Evolutionary conservation across 2,113 vertebrate species (phyloP).

Genomic region (Arizona elegans): DNA sequence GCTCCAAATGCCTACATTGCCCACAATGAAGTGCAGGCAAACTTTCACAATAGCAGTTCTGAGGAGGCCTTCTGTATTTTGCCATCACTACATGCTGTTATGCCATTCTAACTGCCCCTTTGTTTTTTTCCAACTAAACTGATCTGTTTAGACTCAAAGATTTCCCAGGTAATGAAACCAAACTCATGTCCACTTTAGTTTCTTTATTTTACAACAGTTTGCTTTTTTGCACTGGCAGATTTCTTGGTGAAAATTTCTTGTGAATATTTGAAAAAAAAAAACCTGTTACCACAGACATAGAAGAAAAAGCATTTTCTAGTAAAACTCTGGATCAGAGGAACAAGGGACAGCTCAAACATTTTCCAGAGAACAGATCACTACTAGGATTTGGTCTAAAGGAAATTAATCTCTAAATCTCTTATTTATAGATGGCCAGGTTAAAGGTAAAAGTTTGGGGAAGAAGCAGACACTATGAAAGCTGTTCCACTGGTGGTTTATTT

Average conservation of each 20-base stretch:
- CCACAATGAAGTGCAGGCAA: neutral
- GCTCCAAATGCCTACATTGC: neutral
- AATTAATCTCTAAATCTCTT: too few relatives aligned
- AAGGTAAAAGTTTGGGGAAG: neutral
- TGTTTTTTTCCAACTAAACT: neutral
- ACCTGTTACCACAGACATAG: neutral
- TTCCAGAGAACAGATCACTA: neutral
- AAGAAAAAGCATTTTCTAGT: neutral
- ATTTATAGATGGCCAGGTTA: neutral
- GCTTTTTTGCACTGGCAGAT: neutral
- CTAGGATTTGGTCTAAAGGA: too few relatives aligned
- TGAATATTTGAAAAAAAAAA: neutral
- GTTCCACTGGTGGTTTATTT: neutral
- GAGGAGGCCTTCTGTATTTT: neutral
- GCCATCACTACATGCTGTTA: neutral
- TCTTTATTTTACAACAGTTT: neutral
- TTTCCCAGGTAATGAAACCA: neutral
- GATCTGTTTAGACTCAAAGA: neutral
- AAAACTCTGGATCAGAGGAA: neutral
- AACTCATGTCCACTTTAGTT: neutral
- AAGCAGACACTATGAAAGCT: neutral
- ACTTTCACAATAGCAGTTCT: neutral
- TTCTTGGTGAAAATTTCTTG: neutral
- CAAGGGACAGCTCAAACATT: neutral
- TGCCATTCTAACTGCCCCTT: neutral